These are phyloP conservation scores for Lophotis ruficrista DNA, from an alignment of 2,113 vertebrate species.

Conservation along the genomic window DNA sequence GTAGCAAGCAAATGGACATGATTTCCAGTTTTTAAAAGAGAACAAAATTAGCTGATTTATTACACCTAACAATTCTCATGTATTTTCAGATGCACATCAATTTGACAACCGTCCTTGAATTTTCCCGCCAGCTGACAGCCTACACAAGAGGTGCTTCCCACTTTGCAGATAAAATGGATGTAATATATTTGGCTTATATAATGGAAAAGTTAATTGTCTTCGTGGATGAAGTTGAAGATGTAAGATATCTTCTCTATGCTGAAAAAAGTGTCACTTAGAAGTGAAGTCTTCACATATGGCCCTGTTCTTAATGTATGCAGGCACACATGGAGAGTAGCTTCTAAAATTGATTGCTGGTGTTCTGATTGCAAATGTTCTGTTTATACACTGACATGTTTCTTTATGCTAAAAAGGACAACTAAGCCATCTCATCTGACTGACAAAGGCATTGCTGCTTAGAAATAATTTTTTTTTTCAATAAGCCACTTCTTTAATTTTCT, in stretches of 20 bases:
- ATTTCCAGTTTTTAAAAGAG: neutral
- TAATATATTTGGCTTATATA: conserved; percentile 89
- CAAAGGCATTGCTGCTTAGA: neutral
- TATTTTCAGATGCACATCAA: conserved; percentile 84
- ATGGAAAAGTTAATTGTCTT: conserved; percentile 87
- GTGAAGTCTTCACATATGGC: neutral
- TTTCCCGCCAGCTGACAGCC: conserved; percentile 83
- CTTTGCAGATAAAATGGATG: conserved; percentile 89
- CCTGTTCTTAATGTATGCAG: neutral
- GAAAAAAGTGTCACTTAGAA: neutral
- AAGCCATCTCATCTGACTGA: neutral
- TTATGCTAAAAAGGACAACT: neutral
- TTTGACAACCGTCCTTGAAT: conserved; percentile 79
- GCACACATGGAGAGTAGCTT: neutral
- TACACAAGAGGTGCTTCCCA: conserved; percentile 83
- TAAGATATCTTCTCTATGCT: conserved; percentile 66
- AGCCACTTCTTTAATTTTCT: neutral
- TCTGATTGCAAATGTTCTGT: neutral
- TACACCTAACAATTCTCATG: conserved; percentile 11
- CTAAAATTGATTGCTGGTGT: neutral
- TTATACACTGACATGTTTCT: neutral
- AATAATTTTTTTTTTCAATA: neutral
- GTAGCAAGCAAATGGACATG: neutral
- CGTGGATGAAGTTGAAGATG: conserved; percentile 81
- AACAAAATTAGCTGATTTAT: neutral